phyloP scores from a whole-genome alignment of 2,888 invertebrate species.

The Spialia ferax region DNA sequence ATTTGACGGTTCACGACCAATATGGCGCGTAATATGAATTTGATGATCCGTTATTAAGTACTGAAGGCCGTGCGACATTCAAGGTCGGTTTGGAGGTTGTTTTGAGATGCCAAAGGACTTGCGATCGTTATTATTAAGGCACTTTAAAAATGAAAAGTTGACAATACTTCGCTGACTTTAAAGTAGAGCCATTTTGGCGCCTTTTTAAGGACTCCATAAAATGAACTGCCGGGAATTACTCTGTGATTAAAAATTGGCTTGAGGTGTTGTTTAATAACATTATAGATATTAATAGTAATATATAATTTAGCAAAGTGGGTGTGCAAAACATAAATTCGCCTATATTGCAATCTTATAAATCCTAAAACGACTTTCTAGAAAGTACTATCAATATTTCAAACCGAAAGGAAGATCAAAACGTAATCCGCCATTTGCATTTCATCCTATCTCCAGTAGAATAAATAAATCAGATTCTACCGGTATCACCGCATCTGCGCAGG shows the following conservation, averaged over 20 bases:
- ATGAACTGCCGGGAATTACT: too few relatives aligned
- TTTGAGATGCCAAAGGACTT: not conserved
- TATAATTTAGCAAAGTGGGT: too few relatives aligned
- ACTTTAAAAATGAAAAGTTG: not conserved
- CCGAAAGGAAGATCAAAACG: slow-evolving; percentile 31
- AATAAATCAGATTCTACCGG: slow-evolving; percentile 49
- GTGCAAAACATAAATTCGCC: too few relatives aligned
- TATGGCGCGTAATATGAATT: slow-evolving; percentile 66
- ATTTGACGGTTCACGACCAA: slow-evolving; percentile 14
- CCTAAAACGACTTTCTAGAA: too few relatives aligned
- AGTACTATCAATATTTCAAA: slow-evolving; percentile 32
- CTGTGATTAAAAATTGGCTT: too few relatives aligned
- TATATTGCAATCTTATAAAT: too few relatives aligned
- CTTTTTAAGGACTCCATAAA: too few relatives aligned
- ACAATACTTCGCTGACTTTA: too few relatives aligned
- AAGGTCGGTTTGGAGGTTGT: slow-evolving; percentile 43
- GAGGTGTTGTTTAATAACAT: too few relatives aligned
- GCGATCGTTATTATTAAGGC: not conserved
- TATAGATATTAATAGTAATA: too few relatives aligned
- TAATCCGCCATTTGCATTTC: slow-evolving; percentile 39
- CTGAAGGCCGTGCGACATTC: slow-evolving; percentile 53
- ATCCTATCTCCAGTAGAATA: slow-evolving; percentile 40
- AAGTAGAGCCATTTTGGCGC: too few relatives aligned
- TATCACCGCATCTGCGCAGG: slow-evolving; percentile 42
- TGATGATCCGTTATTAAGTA: slow-evolving; percentile 70